A percentile compares a stretch with the other conserved stretches of the same genome.
Conservation (phyloP, 2,888 invertebrate genomes). For the Sinelater perroti region DNA sequence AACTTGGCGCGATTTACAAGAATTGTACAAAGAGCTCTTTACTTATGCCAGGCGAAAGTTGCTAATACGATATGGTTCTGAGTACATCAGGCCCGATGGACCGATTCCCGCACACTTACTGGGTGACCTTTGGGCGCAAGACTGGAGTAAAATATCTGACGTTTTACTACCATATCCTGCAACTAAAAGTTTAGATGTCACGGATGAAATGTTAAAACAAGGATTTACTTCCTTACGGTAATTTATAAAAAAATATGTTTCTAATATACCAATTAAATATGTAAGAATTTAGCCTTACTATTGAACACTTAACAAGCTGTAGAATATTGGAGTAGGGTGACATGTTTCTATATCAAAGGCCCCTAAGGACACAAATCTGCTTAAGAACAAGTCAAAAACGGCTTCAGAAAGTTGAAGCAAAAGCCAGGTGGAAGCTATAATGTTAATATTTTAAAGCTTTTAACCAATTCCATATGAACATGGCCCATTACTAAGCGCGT, state of each 20-base stretch:
- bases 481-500: too few relatives aligned
- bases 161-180: slow-evolving; percentile 80
- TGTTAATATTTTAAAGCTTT: too few relatives aligned
- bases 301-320: neutral
- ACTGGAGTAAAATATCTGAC: slow-evolving; percentile 80
- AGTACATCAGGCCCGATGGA: slow-evolving; percentile 68
- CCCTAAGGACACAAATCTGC: too few relatives aligned
- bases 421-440: too few relatives aligned
- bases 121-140: slow-evolving; percentile 88
- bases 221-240: slow-evolving; percentile 78
- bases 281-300: slow-evolving; percentile 9
- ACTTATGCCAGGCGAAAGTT: slow-evolving; percentile 80
- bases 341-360: too few relatives aligned
- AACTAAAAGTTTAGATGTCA: slow-evolving; percentile 76
- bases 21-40: slow-evolving; percentile 83
- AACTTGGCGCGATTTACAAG: slow-evolving; percentile 72
- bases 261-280: too few relatives aligned
- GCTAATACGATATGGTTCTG: slow-evolving; percentile 58
- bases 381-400: too few relatives aligned
- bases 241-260: too few relatives aligned
- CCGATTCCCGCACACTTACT: slow-evolving; percentile 87
- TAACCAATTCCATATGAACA: too few relatives aligned
- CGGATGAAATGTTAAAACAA: slow-evolving; percentile 78
- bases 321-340: too few relatives aligned
- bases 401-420: too few relatives aligned